Base-by-base conservation (phyloP, 2,113 vertebrate species). In the Callaeas wilsoni region DNA sequence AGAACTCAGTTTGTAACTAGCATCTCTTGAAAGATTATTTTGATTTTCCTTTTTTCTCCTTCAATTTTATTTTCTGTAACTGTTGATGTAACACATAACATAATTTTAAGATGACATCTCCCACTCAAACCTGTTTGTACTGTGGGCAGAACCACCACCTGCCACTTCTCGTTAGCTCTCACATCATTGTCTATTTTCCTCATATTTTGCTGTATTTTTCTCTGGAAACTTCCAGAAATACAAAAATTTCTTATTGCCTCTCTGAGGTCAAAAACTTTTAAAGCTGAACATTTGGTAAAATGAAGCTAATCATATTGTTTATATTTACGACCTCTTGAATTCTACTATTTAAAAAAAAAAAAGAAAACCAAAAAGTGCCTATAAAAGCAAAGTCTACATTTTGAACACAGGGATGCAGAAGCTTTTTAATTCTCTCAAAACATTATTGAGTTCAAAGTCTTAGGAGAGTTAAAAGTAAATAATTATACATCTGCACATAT, bases 341-440 rank as follows among this genome's bases (percentile, higher is more conserved):
- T 60, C 26, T 70, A 49, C 47, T 29, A 42, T 13, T 53, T 4
- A 37, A 62, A 63, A 71, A 63, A 26, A 32, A 16, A 5, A 8
- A 23, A 52, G 46, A 29, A 52, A 20, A 27, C 3, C 2, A 29
- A n/a, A 37, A 41, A 53, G 27, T 11, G 0, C 18, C 1, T 44
- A 30, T 37, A 47, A 77, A 87, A 64, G 1, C 4, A 42, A 68
- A 53, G 17, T 33, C 35, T 62, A 71, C 3, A 19, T 33, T 76
- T 63, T 63, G 9, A 62, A 42, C 4, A 29, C 5, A 37, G 10
- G 4, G 23, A 16, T 19, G 21, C 2, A 52, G 9, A 46, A 76
- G 10, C 5, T 47, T 77, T 37, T 46, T 33, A 29, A 35, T 65
- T 87, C 1, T 65, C 12, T 70, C 9, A 53, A 62, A 74, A 23